Percentiles rank a stretch among this genome's conserved stretches.
These are phyloP conservation scores for Bombylius major DNA, from an alignment of 2,888 invertebrate genomes.

Conservation along the genomic window DNA sequence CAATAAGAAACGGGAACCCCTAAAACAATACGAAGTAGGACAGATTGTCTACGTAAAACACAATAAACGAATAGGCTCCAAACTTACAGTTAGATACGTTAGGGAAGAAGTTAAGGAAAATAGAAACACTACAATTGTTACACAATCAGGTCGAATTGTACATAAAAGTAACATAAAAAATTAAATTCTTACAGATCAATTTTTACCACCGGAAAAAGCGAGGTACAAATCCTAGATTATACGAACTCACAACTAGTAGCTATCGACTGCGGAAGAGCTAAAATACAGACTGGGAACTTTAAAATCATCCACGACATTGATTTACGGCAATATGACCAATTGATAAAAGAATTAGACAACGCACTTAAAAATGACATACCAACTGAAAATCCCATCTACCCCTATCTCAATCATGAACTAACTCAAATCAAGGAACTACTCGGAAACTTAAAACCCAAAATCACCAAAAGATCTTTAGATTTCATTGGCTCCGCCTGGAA, in stretches of 20 bases:
- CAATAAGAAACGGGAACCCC: conserved; percentile 11
- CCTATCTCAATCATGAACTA: background rate
- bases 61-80: conserved; percentile 9
- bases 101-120: conserved; percentile 11
- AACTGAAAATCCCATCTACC: background rate
- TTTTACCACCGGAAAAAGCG: too few relatives aligned
- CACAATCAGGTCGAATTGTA: too few relatives aligned
- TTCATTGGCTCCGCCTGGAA: conserved; percentile 1
- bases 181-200: too few relatives aligned
- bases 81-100: conserved; percentile 7
- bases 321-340: background rate
- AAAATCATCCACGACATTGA: conserved; percentile 1
- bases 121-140: too few relatives aligned
- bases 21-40: conserved; percentile 11
- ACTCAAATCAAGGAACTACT: background rate
- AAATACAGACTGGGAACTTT: background rate
- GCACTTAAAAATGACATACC: background rate
- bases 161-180: too few relatives aligned
- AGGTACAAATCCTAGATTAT: conserved; percentile 4
- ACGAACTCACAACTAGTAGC: background rate
- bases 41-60: conserved; percentile 11
- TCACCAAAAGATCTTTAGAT: background rate
- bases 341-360: background rate
- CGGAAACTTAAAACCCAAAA: background rate
- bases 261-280: background rate